Conservation (phyloP, 2,888 invertebrate species). For the Sesamia inferens region DNA sequence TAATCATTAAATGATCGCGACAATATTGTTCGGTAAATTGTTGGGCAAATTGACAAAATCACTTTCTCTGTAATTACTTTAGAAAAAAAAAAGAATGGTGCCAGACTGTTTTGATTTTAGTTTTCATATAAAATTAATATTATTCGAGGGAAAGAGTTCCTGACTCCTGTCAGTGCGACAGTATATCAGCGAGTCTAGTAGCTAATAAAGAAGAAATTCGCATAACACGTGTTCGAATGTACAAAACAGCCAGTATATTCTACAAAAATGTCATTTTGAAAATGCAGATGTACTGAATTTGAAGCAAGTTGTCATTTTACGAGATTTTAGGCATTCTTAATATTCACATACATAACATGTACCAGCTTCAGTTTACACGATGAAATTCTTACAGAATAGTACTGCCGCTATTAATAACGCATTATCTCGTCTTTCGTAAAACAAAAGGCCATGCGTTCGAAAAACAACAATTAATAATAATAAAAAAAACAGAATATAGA, state of each 20-base stretch:
- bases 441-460: not conserved
- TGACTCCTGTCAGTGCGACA: not conserved
- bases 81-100: not conserved
- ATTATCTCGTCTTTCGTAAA: not conserved
- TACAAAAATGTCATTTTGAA: too few species aligned
- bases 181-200: not conserved
- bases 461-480: not conserved
- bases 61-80: not conserved
- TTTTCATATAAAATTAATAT: not conserved
- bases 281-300: too few species aligned
- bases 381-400: too few species aligned
- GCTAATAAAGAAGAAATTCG: not conserved
- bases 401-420: not conserved
- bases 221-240: too few species aligned
- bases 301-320: too few species aligned
- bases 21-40: constrained; percentile 48
- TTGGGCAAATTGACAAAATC: constrained; percentile 54
- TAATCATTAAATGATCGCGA: constrained; percentile 56
- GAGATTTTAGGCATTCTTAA: too few species aligned
- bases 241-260: too few species aligned
- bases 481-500: not conserved
- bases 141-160: not conserved
- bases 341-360: too few species aligned
- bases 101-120: not conserved
- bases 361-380: too few species aligned